Evolutionary conservation across 2,797 vertebrate genomes (phyloP).

Genomic region (Anguilla obscura): DNA sequence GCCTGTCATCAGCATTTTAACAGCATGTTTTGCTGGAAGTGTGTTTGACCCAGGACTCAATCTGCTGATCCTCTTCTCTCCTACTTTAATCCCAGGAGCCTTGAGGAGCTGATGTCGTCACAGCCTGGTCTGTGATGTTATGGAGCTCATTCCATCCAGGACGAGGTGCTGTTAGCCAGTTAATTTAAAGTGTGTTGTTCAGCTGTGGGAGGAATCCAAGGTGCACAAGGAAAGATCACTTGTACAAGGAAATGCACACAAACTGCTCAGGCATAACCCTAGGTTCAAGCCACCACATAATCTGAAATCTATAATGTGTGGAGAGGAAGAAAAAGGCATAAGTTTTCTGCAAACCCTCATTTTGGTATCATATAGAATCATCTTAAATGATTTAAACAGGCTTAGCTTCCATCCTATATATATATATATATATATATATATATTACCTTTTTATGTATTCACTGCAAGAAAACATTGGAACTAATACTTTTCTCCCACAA

Average conservation of each 20-base stretch:
- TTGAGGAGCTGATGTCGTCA: constrained; percentile 15
- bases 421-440: too few relatives aligned
- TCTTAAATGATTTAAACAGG: constrained; percentile 9
- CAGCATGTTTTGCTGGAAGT: constrained; percentile 20
- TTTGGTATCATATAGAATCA: constrained; percentile 5
- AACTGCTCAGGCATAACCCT: neutral
- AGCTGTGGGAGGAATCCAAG: neutral
- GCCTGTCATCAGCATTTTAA: constrained; percentile 13
- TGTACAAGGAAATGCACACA: neutral
- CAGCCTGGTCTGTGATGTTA: neutral
- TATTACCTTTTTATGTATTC: neutral
- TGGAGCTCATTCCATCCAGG: neutral
- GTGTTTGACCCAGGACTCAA: constrained; percentile 4
- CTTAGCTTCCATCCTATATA: neutral
- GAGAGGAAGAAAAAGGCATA: neutral
- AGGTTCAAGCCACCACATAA: neutral
- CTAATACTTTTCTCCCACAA: neutral
- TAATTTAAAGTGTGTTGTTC: neutral
- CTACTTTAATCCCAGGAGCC: constrained; percentile 10
- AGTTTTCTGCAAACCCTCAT: neutral
- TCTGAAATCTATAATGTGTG: neutral
- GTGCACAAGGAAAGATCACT: neutral
- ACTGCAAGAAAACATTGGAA: neutral
- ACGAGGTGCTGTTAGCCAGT: neutral
- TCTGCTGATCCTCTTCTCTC: constrained; percentile 23